phyloP scores from a whole-genome alignment of 2,888 invertebrate genomes.

The Athalia rosae region DNA sequence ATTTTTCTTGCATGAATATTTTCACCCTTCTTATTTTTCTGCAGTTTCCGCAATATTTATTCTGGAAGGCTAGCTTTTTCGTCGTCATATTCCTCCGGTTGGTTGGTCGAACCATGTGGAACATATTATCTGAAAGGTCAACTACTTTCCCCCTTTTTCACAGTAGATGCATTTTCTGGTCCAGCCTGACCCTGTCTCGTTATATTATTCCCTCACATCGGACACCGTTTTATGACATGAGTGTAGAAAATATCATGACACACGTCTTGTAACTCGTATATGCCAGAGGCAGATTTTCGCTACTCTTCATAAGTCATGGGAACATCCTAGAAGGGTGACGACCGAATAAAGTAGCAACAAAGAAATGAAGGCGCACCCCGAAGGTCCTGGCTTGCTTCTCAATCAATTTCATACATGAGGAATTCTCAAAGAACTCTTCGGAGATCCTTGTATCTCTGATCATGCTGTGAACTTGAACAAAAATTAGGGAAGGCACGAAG shows the following conservation, averaged over 20 bases:
- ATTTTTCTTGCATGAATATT: neutral
- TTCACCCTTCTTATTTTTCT: neutral
- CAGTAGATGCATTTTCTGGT: constrained; percentile 3
- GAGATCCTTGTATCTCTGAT: constrained; percentile 30
- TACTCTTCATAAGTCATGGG: neutral
- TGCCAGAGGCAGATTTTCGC: neutral
- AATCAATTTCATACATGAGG: constrained; percentile 39
- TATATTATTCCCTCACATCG: constrained; percentile 14
- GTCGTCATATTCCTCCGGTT: constrained; percentile 12
- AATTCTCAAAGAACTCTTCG: constrained; percentile 26
- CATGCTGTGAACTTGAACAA: neutral
- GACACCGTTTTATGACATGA: neutral
- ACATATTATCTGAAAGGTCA: constrained; percentile 18
- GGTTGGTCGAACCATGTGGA: too few relatives aligned
- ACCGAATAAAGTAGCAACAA: constrained; percentile 19
- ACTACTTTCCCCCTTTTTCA: neutral
- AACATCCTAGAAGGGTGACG: neutral
- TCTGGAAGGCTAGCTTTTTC: neutral
- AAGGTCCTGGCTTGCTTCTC: constrained; percentile 6
- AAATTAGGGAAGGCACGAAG: constrained; percentile 16
- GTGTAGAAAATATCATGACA: constrained; percentile 21
- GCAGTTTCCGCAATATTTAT: neutral
- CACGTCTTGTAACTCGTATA: neutral
- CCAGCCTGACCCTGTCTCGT: constrained; percentile 28
- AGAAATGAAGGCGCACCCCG: neutral